Percentiles rank a stretch among this genome's conserved stretches.
Conservation (phyloP, 2,888 invertebrate species). For the Hirtodrosophila histrioides region DNA sequence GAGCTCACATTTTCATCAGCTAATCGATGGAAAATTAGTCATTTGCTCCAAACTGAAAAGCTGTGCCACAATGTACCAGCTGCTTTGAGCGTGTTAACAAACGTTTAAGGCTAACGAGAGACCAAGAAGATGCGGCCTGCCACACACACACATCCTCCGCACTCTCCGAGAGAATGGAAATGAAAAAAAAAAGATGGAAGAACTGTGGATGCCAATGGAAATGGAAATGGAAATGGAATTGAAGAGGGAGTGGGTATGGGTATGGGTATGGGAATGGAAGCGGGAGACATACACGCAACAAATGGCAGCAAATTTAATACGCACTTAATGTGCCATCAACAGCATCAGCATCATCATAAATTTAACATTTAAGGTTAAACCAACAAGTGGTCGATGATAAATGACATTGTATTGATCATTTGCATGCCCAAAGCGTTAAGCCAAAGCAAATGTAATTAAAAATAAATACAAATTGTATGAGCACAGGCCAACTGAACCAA, state of each 20-base stretch:
- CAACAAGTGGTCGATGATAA: constrained; percentile 37
- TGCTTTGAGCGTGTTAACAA: constrained; percentile 4
- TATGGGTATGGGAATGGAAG: too few species aligned
- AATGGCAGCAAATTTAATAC: constrained; percentile 20
- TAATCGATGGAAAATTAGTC: too few species aligned
- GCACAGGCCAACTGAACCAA: neutral
- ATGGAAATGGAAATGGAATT: constrained; percentile 5
- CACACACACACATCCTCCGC: constrained; percentile 8
- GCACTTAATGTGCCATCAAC: constrained; percentile 29
- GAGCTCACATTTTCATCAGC: too few species aligned
- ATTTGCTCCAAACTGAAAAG: neutral
- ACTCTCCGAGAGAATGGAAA: neutral
- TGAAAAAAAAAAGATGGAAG: too few species aligned
- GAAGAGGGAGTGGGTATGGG: neutral
- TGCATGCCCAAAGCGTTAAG: constrained; percentile 9
- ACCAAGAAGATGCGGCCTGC: constrained; percentile 13
- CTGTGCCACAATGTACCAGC: constrained; percentile 7
- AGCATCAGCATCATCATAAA: constrained; percentile 1
- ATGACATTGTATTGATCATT: constrained; percentile 17
- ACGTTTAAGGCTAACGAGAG: neutral
- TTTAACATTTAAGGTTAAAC: neutral
- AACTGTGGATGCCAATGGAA: too few species aligned
- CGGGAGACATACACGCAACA: constrained; percentile 4
- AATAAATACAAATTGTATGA: constrained; percentile 43
- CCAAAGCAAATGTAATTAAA: constrained; percentile 37